Evolutionary conservation across 2,797 vertebrate species (phyloP), one percentile per base, ranked within the genome.

Genomic region (Semaprochilodus insignis): DNA sequence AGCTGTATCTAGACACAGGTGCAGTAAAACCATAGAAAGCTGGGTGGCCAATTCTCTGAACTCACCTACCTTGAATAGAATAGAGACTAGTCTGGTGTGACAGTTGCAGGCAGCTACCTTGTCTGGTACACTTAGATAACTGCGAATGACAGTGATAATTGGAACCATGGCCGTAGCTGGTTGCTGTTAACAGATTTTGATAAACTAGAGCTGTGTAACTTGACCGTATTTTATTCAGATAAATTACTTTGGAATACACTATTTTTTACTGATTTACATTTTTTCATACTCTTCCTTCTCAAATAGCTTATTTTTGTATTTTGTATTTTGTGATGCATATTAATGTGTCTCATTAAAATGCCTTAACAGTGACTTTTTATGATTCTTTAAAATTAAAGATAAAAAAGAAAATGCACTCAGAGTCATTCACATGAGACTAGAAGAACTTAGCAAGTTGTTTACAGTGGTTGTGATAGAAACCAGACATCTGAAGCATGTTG

Each of bases 1-100:
- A 72, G n/a, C 2, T 55, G 66, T 59, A 21, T 70, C 69, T 73
- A 67, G 31, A 36, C 40, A 52, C 71, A 83, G 82, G 60, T 63
- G 63, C 31, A 19, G 52, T 74, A 69, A 60, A 31, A 31, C 52
- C 11, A 59, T n/a, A 67, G 71, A 67, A 80, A 69, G 52, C 40
- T 75, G 63, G 31, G n/a, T 67, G 63, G 76, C 23, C 27, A 48
- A n/a, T 74, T 81, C 60, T 54, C 67, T 73, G 48, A 25, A 74
- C 70, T 27, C 82, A 51, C 21, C 55, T 40, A 40, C 27, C 23
- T 40, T 75, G 13, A 54, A 69, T 71, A 52, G 65, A 75, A 75
- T 44, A 11, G n/a, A 23, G 72, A 63, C 55, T 34, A 62, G 54
- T 69, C 62, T n/a, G 27, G 34, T 63, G 71, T 8, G 62, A 83